phyloP scores from a whole-genome alignment of 2,797 vertebrate species.

The Antrozous pallidus region DNA sequence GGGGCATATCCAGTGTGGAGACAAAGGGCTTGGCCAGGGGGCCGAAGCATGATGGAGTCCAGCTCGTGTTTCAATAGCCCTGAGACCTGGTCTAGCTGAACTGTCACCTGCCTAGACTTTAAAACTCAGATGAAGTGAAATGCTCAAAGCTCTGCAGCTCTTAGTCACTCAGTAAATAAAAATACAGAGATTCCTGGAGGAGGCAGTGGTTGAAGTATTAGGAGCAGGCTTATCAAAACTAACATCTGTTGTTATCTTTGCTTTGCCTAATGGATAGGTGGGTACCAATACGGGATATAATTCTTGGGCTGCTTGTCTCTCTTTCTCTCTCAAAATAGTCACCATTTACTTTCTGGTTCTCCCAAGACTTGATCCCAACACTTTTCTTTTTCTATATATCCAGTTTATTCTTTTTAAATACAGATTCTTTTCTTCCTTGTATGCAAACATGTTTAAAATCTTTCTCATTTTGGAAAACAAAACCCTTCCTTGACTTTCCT shows the following conservation, averaged over 20 bases:
- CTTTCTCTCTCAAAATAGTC: neutral
- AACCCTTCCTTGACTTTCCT: neutral
- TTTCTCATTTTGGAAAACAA: neutral
- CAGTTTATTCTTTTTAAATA: neutral
- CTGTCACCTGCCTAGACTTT: neutral
- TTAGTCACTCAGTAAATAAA: neutral
- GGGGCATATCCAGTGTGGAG: neutral
- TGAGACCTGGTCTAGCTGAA: neutral
- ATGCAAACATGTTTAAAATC: neutral
- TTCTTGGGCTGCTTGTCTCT: neutral
- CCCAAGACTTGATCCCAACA: neutral
- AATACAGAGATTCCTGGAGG: neutral
- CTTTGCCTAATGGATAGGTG: neutral
- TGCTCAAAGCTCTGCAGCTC: neutral
- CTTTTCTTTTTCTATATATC: neutral
- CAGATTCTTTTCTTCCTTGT: neutral
- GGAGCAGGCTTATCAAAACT: neutral
- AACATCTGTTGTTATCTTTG: neutral
- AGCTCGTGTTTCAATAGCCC: accelerated
- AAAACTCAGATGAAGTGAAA: neutral
- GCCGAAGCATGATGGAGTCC: neutral
- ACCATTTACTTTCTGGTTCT: neutral
- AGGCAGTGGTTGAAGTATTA: neutral
- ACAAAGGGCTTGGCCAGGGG: no score
- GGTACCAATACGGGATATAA: neutral